These are phyloP conservation scores for Orchesella flavescens DNA, from an alignment of 2,888 invertebrate species.

Conservation along the genomic window DNA sequence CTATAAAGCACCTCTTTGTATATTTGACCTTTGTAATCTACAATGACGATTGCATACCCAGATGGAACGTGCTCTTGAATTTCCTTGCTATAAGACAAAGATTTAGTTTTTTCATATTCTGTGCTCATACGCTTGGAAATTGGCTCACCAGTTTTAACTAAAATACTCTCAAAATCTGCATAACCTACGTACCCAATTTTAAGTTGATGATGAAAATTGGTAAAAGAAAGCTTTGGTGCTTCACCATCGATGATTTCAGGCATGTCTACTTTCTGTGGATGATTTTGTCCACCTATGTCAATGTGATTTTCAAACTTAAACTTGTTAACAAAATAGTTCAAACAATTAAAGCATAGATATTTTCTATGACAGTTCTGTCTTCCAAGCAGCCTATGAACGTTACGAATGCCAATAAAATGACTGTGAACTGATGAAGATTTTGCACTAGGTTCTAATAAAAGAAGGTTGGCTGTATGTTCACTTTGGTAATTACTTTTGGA, in stretches of 20 bases:
- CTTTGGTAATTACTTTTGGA: no score
- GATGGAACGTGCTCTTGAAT: slow-evolving; percentile 6
- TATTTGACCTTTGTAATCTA: slow-evolving; percentile 20
- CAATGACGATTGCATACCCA: neutral
- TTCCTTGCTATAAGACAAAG: neutral
- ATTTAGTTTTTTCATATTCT: neutral
- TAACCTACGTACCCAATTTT: slow-evolving; percentile 14
- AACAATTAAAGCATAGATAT: slow-evolving; percentile 28
- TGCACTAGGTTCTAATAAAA: no score
- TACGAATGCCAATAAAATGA: slow-evolving; percentile 14
- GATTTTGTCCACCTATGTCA: neutral
- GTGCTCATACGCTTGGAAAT: no score
- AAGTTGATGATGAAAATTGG: neutral
- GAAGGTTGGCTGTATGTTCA: no score
- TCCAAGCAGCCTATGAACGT: neutral
- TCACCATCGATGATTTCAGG: neutral
- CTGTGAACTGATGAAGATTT: no score
- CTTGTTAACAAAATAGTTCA: neutral
- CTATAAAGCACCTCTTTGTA: slow-evolving; percentile 30
- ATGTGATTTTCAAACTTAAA: neutral
- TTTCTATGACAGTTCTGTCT: slow-evolving; percentile 4
- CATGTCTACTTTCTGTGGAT: neutral
- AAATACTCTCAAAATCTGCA: slow-evolving; percentile 31
- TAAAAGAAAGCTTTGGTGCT: slow-evolving; percentile 13
- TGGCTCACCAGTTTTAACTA: neutral